Evolutionary conservation across 2,797 vertebrate genomes (phyloP).

Genomic region (Hozukius guyotensis): DNA sequence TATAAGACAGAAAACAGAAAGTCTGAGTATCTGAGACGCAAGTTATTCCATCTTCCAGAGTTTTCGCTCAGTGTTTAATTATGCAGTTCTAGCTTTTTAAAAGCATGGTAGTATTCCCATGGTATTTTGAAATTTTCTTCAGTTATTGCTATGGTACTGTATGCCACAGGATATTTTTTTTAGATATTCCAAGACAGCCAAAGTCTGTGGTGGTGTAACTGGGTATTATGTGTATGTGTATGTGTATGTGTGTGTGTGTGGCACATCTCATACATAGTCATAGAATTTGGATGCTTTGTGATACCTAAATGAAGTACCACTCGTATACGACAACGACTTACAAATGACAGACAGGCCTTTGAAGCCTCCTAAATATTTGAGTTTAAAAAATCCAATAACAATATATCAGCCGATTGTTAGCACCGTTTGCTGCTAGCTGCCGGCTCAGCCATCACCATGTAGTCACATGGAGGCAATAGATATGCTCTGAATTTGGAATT

Average conservation of each 20-base stretch:
- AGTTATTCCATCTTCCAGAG: not conserved
- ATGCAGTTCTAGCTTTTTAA: not conserved
- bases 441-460: too few relatives aligned
- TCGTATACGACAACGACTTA: not conserved
- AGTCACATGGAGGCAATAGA: too few relatives aligned
- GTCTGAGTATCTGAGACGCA: not conserved
- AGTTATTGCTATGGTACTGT: not conserved
- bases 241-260: too few relatives aligned
- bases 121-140: not conserved
- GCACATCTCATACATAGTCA: not conserved
- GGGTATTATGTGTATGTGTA: not conserved
- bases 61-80: not conserved
- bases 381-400: not conserved
- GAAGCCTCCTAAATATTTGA: not conserved
- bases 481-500: too few relatives aligned
- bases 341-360: not conserved
- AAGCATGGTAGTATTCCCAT: not conserved
- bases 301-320: not conserved
- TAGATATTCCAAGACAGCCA: not conserved
- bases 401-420: accelerated
- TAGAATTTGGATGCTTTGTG: not conserved
- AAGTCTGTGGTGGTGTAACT: not conserved
- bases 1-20: not conserved
- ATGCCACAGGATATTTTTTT: not conserved
- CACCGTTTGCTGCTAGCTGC: too few relatives aligned